These are phyloP conservation scores for Pseudoatta argentina DNA, from an alignment of 1,140 invertebrate species.

Conservation along the genomic window DNA sequence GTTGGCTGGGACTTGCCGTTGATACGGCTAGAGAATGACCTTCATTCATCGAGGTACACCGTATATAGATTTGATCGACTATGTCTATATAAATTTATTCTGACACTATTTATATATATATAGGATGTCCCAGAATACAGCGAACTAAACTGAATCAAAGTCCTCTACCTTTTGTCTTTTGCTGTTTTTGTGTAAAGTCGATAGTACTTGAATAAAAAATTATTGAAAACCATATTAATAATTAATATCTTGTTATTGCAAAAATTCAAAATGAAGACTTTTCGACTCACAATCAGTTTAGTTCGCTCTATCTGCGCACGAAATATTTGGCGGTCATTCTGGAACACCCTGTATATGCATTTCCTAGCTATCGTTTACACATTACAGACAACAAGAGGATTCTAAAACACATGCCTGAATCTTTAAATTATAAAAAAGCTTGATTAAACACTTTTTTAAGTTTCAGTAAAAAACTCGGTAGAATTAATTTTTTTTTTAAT, in stretches of 20 bases:
- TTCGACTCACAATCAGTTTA: too few species aligned
- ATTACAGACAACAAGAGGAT: not conserved
- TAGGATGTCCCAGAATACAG: too few species aligned
- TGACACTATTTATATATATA: not conserved
- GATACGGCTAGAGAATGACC: conserved; percentile 87
- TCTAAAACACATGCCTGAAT: not conserved
- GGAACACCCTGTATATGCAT: not conserved
- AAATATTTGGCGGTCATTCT: too few species aligned
- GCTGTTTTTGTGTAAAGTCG: too few species aligned
- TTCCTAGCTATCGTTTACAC: not conserved
- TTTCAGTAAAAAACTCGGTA: not conserved
- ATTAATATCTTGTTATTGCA: too few species aligned
- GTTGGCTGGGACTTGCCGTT: conserved; percentile 87
- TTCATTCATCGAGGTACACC: conserved; percentile 84
- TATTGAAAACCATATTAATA: too few species aligned
- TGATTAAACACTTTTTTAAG: not conserved
- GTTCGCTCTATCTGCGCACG: too few species aligned
- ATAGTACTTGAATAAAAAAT: too few species aligned
- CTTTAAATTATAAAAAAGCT: conserved; percentile 10
- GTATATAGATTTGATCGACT: conserved; percentile 16
- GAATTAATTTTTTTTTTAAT: not conserved
- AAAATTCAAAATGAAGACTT: too few species aligned
- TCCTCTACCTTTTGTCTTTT: too few species aligned
- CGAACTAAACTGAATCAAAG: too few species aligned
- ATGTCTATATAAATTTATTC: conserved; percentile 1